These are phyloP conservation scores for Catonia carolina DNA, from an alignment of 2,888 invertebrate genomes.

Conservation along the genomic window DNA sequence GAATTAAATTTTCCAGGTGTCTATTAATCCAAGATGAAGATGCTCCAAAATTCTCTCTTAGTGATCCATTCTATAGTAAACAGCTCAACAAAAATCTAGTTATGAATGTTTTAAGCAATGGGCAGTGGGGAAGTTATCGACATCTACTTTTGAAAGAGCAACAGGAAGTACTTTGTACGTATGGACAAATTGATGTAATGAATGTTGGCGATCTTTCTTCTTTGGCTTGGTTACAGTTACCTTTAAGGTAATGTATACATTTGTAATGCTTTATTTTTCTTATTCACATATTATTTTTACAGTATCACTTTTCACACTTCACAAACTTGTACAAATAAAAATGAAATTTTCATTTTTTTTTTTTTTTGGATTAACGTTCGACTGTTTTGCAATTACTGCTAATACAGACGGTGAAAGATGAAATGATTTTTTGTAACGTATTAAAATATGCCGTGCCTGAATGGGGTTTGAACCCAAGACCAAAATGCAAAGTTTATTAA, in stretches of 20 bases:
- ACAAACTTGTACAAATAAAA: too few relatives aligned
- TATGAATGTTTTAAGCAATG: constrained; percentile 65
- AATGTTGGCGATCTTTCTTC: constrained; percentile 82
- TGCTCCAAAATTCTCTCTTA: constrained; percentile 59
- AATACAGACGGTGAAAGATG: too few relatives aligned
- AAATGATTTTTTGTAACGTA: too few relatives aligned
- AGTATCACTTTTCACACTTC: constrained; percentile 1
- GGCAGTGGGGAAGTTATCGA: constrained; percentile 72
- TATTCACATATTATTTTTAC: too few relatives aligned
- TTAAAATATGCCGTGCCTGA: too few relatives aligned
- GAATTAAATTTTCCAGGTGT: constrained; percentile 50
- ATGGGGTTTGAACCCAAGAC: too few relatives aligned
- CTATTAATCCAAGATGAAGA: constrained; percentile 52
- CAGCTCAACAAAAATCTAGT: constrained; percentile 67
- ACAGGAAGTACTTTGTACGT: constrained; percentile 48
- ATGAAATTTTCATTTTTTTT: too few relatives aligned
- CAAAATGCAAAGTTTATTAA: too few relatives aligned
- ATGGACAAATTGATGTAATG: constrained; percentile 69
- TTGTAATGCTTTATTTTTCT: constrained; percentile 39
- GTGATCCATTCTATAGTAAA: constrained; percentile 55
- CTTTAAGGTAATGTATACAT: constrained; percentile 16
- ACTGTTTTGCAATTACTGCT: too few relatives aligned
- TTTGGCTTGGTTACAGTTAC: constrained; percentile 75
- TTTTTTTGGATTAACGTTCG: too few relatives aligned
- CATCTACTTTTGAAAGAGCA: constrained; percentile 51